These are phyloP conservation scores for Syrphus vitripennis DNA, from an alignment of 2,888 invertebrate species.

Conservation along the genomic window DNA sequence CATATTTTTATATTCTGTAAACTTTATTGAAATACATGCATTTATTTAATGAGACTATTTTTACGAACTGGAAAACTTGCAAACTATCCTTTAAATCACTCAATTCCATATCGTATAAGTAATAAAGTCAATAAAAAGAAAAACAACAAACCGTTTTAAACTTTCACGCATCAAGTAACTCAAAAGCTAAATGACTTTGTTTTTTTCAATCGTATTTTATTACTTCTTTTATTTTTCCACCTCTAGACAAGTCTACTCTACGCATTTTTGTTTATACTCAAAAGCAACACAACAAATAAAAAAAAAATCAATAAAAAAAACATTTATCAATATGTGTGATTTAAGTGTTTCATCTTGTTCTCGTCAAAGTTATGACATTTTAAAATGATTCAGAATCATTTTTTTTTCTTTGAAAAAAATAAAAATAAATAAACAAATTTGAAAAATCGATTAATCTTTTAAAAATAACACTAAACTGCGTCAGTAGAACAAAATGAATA, in stretches of 20 bases:
- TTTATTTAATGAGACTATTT: not conserved
- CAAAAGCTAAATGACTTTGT: not conserved
- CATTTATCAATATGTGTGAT: not conserved
- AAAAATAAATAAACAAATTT: not conserved
- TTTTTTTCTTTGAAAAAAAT: not conserved
- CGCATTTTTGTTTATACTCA: not conserved
- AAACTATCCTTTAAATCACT: not conserved
- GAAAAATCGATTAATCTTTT: constrained; percentile 2
- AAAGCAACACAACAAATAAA: not conserved
- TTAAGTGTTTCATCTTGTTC: not conserved
- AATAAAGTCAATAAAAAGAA: not conserved
- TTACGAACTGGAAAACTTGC: not conserved
- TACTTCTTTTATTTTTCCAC: not conserved
- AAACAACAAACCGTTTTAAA: not conserved
- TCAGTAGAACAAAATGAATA: not conserved
- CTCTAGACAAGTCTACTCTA: not conserved
- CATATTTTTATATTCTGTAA: too few relatives aligned
- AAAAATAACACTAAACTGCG: constrained; percentile 23
- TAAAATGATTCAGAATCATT: not conserved
- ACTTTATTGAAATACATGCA: not conserved
- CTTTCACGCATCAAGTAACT: not conserved
- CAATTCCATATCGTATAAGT: not conserved
- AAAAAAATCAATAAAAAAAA: not conserved
- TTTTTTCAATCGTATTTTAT: not conserved
- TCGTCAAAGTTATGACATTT: not conserved